Evolutionary conservation across 2,888 invertebrate species (phyloP).

Genomic region (Cephalotes varians): DNA sequence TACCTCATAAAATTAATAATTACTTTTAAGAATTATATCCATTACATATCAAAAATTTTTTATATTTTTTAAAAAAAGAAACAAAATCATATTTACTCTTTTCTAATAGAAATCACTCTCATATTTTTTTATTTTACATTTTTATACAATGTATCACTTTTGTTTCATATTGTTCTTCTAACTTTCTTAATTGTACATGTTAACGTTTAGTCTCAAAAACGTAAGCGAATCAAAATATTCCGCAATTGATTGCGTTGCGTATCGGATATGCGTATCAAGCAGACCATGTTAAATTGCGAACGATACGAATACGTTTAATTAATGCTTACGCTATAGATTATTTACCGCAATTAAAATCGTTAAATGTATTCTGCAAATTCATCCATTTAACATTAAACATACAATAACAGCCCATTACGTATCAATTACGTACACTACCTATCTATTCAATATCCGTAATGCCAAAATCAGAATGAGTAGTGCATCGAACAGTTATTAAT

Average conservation of each 20-base stretch:
- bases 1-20: constrained; percentile 1
- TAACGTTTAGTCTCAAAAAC: constrained; percentile 37
- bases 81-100: background rate
- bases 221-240: constrained; percentile 30
- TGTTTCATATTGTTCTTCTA: background rate
- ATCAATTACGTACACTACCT: constrained; percentile 23
- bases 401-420: constrained; percentile 31
- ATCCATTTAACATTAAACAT: constrained; percentile 45
- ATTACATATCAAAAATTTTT: background rate
- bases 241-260: constrained; percentile 41
- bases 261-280: constrained; percentile 42
- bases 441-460: constrained; percentile 11
- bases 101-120: background rate
- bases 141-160: background rate
- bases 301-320: constrained; percentile 47
- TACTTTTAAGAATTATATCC: background rate
- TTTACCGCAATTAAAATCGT: constrained; percentile 53
- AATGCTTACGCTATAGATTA: constrained; percentile 42
- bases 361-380: constrained; percentile 52
- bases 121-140: background rate
- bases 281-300: constrained; percentile 48
- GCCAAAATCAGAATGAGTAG: background rate
- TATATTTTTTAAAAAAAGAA: background rate
- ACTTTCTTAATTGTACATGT: background rate
- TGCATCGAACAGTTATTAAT: background rate